phyloP scores from a whole-genome alignment of 2,888 invertebrate species.

The Blera fallax region DNA sequence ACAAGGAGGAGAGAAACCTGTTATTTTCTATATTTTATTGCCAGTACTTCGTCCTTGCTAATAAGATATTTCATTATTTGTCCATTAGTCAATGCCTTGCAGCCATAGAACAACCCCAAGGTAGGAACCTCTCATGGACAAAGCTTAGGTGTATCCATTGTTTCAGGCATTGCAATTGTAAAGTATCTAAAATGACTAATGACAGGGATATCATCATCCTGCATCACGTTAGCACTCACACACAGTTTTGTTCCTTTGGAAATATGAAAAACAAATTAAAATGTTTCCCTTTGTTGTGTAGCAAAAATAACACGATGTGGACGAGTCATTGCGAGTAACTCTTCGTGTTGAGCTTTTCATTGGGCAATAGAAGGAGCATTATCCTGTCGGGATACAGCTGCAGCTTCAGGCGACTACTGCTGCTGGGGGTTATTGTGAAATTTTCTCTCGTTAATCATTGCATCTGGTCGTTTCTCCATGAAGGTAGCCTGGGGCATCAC shows the following conservation, averaged over 20 bases:
- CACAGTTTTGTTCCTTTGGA: neutral
- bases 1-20: neutral
- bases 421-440: neutral
- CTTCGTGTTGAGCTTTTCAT: neutral
- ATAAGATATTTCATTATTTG: constrained; percentile 48
- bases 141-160: neutral
- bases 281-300: constrained; percentile 21
- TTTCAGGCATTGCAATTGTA: constrained; percentile 12
- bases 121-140: neutral
- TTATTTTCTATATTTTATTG: neutral
- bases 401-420: neutral
- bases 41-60: constrained; percentile 12
- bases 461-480: neutral
- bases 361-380: neutral
- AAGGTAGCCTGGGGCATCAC: neutral
- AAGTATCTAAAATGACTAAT: constrained; percentile 36
- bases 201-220: constrained; percentile 23
- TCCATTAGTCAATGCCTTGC: constrained; percentile 44
- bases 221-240: constrained; percentile 33
- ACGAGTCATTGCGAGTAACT: neutral
- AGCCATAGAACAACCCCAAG: neutral
- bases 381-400: neutral
- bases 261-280: constrained; percentile 30
- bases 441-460: constrained; percentile 12
- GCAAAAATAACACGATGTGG: neutral